Conservation (phyloP, 2,113 vertebrate genomes). For the Strigops habroptila region DNA sequence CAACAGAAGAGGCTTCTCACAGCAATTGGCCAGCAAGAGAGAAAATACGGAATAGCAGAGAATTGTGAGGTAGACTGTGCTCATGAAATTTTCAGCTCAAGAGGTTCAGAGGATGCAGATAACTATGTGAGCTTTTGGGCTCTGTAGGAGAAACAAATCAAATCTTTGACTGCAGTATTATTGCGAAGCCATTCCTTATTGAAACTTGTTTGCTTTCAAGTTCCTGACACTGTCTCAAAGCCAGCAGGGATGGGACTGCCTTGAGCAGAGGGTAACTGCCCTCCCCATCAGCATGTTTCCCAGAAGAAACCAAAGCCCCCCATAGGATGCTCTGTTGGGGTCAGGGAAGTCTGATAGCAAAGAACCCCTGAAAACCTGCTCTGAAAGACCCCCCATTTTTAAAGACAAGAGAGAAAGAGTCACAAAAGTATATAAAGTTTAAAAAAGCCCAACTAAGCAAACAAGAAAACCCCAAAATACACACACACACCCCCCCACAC, state of each 20-base stretch:
- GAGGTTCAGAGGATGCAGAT: background rate
- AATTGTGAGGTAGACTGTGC: background rate
- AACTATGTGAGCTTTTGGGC: rapidly evolving
- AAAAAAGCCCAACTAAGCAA: background rate
- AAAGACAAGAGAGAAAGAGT: background rate
- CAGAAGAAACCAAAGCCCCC: too few relatives aligned
- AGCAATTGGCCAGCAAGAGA: background rate
- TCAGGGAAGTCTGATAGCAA: too few relatives aligned
- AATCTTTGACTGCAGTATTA: background rate
- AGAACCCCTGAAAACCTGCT: background rate
- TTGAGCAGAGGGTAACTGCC: background rate
- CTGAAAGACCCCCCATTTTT: background rate
- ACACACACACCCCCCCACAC: too few relatives aligned
- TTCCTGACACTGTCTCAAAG: rapidly evolving
- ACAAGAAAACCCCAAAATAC: background rate
- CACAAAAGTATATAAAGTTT: background rate
- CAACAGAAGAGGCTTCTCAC: background rate
- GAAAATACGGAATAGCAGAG: background rate
- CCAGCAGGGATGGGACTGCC: rapidly evolving
- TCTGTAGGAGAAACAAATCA: background rate
- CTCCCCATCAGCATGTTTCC: rapidly evolving
- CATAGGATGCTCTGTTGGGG: background rate
- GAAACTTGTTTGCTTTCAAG: rapidly evolving
- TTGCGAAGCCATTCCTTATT: background rate
- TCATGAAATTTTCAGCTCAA: background rate